A percentile compares a stretch with the other conserved stretches of the same genome.
Conservation (phyloP, 2,888 invertebrate species). For the Sthenelais limicola region DNA sequence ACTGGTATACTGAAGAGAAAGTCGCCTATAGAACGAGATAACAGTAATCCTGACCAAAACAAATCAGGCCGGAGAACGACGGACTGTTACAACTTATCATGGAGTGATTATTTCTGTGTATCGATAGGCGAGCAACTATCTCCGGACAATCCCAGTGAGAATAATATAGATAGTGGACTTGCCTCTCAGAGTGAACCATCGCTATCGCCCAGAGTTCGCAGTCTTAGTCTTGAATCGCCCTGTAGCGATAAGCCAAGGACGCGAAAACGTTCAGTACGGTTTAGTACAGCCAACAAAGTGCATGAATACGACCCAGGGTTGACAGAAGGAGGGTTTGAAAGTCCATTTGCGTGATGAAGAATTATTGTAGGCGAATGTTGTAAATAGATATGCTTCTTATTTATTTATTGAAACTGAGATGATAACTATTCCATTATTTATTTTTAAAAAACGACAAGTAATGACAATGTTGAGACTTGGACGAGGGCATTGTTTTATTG, state of each 20-base stretch:
- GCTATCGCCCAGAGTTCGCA: background rate
- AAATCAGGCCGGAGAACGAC: slow-evolving; percentile 10
- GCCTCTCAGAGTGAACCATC: background rate
- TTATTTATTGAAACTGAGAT: too few relatives aligned
- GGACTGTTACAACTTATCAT: slow-evolving; percentile 1
- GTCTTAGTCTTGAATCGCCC: background rate
- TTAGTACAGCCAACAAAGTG: slow-evolving; percentile 12
- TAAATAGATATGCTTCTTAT: too few relatives aligned
- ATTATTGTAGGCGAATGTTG: too few relatives aligned
- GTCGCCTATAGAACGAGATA: background rate
- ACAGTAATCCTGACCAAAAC: background rate
- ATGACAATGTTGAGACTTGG: too few relatives aligned
- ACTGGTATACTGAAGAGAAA: background rate
- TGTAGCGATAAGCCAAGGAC: background rate
- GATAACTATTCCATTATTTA: too few relatives aligned
- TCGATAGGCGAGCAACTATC: slow-evolving; percentile 1
- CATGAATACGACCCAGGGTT: slow-evolving; percentile 9
- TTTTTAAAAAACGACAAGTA: too few relatives aligned
- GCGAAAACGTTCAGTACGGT: slow-evolving; percentile 10
- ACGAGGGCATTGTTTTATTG: too few relatives aligned
- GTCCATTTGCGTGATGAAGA: too few relatives aligned
- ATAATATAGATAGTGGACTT: too few relatives aligned
- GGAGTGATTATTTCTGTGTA: slow-evolving; percentile 34
- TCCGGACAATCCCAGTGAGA: too few relatives aligned
- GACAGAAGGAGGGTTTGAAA: too few relatives aligned